These are phyloP conservation scores for Hemicrepidius hirtus DNA, from an alignment of 2,888 invertebrate genomes.

Conservation along the genomic window DNA sequence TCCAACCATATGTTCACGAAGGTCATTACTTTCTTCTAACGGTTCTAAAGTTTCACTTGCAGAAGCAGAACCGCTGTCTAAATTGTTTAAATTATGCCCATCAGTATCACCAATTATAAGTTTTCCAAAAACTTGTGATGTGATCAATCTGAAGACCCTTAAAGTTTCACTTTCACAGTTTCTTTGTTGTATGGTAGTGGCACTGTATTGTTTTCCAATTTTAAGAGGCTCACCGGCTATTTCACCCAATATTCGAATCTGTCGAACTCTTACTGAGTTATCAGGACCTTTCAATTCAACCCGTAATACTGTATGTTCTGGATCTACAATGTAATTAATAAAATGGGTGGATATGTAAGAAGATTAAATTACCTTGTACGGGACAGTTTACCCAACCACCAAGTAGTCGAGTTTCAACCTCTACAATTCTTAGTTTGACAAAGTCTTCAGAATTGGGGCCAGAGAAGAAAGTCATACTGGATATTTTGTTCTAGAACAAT, in stretches of 20 bases:
- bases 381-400: constrained; percentile 95
- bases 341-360: constrained; percentile 46
- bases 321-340: constrained; percentile 35
- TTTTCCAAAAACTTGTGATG: constrained; percentile 94
- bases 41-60: constrained; percentile 71
- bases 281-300: constrained; percentile 94
- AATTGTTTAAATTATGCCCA: constrained; percentile 63
- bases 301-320: constrained; percentile 76
- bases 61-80: constrained; percentile 64
- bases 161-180: constrained; percentile 95
- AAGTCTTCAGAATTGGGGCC: constrained; percentile 89
- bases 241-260: constrained; percentile 82
- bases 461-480: constrained; percentile 88
- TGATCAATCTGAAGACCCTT: constrained; percentile 92
- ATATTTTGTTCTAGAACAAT: constrained; percentile 92
- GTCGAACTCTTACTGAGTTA: constrained; percentile 91
- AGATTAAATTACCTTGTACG: constrained; percentile 76
- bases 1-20: constrained; percentile 97
- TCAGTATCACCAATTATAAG: constrained; percentile 82
- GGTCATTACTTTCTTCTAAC: constrained; percentile 72
- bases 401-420: constrained; percentile 85
- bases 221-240: constrained; percentile 75
- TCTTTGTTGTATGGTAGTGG: constrained; percentile 84
- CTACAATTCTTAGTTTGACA: constrained; percentile 85
- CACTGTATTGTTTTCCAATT: constrained; percentile 73